phyloP scores from a whole-genome alignment of 2,797 vertebrate species.

The Falco berigora region DNA sequence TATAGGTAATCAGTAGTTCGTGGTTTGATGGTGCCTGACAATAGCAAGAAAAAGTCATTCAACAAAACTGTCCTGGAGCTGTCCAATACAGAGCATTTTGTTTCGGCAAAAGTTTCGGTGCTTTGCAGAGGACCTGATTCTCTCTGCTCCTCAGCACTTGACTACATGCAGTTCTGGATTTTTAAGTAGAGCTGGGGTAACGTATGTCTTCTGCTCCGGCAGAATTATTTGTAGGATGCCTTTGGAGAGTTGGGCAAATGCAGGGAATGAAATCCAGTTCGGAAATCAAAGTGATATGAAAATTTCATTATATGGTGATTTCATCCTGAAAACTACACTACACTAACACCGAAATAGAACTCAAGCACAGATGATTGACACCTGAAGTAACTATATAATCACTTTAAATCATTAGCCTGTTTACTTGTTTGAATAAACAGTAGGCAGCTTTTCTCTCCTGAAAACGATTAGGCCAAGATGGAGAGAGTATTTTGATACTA shows the following conservation, averaged over 20 bases:
- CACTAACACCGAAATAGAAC: neutral
- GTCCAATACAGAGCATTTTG: neutral
- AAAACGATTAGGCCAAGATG: neutral
- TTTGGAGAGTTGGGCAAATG: neutral
- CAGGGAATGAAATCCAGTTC: neutral
- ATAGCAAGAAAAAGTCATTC: neutral
- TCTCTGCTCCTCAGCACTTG: neutral
- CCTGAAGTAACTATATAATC: neutral
- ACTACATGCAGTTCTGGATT: neutral
- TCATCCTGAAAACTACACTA: neutral
- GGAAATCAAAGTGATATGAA: neutral
- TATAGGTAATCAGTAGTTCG: neutral
- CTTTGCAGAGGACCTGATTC: neutral
- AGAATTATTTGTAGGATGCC: neutral
- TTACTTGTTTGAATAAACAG: neutral
- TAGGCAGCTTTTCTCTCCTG: neutral
- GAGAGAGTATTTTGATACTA: neutral
- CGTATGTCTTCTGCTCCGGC: neutral
- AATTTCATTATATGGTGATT: neutral
- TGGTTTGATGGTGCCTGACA: neutral
- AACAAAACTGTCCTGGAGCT: neutral
- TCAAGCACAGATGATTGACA: neutral
- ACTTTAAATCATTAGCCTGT: neutral
- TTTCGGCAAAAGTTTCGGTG: neutral
- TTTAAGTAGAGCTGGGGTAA: neutral